Percentiles rank a stretch among this genome's conserved stretches.
Conservation (phyloP, 2,113 vertebrate genomes). For the Heliornis fulica region DNA sequence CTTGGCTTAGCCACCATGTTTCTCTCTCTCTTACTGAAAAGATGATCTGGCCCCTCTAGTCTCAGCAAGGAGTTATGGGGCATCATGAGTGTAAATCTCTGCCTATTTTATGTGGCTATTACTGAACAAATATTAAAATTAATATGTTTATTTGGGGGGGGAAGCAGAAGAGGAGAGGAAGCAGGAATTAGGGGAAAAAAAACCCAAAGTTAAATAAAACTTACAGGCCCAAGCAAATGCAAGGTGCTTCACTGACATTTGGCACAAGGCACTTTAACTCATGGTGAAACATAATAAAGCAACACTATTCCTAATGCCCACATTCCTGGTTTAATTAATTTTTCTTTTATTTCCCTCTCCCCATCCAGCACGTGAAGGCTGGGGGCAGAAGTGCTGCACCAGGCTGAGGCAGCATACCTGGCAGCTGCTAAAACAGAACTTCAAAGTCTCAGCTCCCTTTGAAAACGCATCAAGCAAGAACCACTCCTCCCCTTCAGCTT, state of each 20-base stretch:
- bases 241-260: neutral
- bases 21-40: neutral
- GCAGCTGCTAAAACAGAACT: slow-evolving; percentile 86
- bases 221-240: neutral
- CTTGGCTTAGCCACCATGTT: neutral
- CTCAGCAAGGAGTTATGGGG: neutral
- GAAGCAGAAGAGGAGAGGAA: neutral
- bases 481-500: slow-evolving; percentile 83
- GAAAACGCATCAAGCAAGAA: slow-evolving; percentile 81
- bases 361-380: neutral
- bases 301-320: neutral
- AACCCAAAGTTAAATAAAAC: neutral
- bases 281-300: neutral
- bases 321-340: neutral
- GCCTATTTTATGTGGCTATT: neutral
- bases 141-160: neutral
- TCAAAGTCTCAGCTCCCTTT: slow-evolving; percentile 87
- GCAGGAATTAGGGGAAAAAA: neutral
- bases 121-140: neutral
- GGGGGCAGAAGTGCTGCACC: slow-evolving; percentile 51
- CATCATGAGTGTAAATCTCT: neutral
- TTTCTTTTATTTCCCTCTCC: neutral
- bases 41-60: neutral
- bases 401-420: slow-evolving; percentile 89
- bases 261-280: neutral